Evolutionary conservation across 2,113 vertebrate species (phyloP).

Genomic region (Montifringilla adamsi): DNA sequence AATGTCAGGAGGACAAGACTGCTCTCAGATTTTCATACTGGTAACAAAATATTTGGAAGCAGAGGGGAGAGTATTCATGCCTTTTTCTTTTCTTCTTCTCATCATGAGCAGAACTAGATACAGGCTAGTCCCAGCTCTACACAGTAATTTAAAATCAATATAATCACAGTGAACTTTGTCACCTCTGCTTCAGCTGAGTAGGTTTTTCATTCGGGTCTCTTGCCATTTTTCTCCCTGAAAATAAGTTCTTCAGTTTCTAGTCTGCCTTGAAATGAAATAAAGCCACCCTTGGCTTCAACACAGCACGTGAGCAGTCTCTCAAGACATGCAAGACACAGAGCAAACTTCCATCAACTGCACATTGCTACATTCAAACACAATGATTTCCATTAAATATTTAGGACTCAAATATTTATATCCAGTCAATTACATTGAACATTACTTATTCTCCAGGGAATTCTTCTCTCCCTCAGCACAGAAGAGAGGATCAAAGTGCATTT

Average conservation of each 20-base stretch:
- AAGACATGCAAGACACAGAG: conserved; percentile 16
- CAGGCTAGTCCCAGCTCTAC: neutral
- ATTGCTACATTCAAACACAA: neutral
- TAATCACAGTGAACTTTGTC: conserved; percentile 64
- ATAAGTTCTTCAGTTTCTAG: conserved; percentile 50
- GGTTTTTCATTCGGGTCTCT: conserved; percentile 49
- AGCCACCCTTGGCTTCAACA: neutral
- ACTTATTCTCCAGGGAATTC: neutral
- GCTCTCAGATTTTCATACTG: neutral
- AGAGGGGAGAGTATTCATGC: neutral
- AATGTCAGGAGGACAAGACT: neutral
- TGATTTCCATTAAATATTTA: conserved; percentile 55
- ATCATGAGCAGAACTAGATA: conserved; percentile 11
- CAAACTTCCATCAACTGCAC: neutral
- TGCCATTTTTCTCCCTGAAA: conserved; percentile 43
- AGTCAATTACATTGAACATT: conserved; percentile 35
- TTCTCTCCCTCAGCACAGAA: neutral
- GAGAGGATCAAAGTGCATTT: neutral
- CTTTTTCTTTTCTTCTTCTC: conserved; percentile 1
- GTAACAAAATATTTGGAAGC: neutral
- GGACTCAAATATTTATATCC: conserved; percentile 41
- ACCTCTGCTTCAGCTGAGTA: conserved; percentile 57
- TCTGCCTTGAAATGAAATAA: conserved; percentile 57
- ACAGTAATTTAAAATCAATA: conserved; percentile 68
- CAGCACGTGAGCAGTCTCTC: neutral